phyloP scores from a whole-genome alignment of 1,140 invertebrate genomes.

The Trichonephila clavipes region DNA sequence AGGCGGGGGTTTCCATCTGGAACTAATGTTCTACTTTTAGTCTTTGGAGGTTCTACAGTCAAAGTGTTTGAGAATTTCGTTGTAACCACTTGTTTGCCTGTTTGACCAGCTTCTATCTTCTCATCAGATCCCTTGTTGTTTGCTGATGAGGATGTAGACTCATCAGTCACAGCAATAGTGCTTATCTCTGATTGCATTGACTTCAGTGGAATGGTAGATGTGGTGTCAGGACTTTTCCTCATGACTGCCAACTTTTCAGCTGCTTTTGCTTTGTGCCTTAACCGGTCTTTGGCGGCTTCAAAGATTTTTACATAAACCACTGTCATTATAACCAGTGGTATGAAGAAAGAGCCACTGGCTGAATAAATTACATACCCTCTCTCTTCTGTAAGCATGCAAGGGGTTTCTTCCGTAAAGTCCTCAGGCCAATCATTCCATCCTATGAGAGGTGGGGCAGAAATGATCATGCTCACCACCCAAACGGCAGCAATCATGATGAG shows the following conservation, averaged over 20 bases:
- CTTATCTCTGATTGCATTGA: conserved; percentile 73
- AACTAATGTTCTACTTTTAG: conserved; percentile 31
- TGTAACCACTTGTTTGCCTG: not conserved
- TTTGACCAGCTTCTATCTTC: not conserved
- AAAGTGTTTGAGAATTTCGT: not conserved
- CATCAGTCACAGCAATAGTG: conserved; percentile 72
- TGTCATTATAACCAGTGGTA: conserved; percentile 96
- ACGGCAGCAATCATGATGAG: conserved; percentile 94
- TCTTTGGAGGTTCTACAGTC: not conserved
- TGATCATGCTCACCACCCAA: conserved; percentile 94
- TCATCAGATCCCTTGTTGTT: conserved; percentile 49
- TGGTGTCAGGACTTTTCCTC: conserved; percentile 66
- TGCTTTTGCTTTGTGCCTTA: conserved; percentile 72
- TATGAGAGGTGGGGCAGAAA: conserved; percentile 97
- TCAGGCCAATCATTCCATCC: conserved; percentile 99
- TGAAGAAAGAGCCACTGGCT: conserved; percentile 98
- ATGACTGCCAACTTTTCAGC: conserved; percentile 54
- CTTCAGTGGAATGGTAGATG: conserved; percentile 67
- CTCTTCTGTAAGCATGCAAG: conserved; percentile 83
- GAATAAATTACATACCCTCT: conserved; percentile 97
- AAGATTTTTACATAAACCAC: conserved; percentile 98
- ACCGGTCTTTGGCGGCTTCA: conserved; percentile 89
- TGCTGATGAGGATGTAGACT: conserved; percentile 64
- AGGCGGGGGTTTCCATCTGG: conserved; percentile 58
- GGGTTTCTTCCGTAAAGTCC: conserved; percentile 86